Conservation (phyloP, 2,888 invertebrate species). For the Heliconius charithonia region DNA sequence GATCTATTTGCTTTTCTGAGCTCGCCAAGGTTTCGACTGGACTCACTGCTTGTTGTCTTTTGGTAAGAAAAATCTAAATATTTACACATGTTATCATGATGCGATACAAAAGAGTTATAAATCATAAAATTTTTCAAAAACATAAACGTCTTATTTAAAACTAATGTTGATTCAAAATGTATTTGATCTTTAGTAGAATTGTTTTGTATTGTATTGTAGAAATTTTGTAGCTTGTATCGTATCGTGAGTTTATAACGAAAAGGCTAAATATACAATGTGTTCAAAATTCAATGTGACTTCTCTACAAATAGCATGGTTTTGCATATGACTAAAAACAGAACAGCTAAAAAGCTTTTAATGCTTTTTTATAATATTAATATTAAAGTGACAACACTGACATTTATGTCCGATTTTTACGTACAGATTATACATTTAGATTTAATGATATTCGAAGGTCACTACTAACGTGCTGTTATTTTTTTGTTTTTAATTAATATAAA, state of each 20-base stretch:
- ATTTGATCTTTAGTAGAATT: not conserved
- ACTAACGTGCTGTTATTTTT: not conserved
- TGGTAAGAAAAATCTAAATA: constrained; percentile 77
- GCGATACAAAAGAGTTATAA: constrained; percentile 3
- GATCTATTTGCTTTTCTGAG: constrained; percentile 91
- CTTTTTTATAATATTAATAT: constrained; percentile 1
- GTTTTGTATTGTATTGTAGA: no score
- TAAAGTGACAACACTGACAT: not conserved
- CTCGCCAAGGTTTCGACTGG: constrained; percentile 91
- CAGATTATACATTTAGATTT: not conserved
- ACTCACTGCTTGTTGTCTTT: constrained; percentile 91
- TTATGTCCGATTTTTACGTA: not conserved
- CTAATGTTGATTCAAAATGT: not conserved
- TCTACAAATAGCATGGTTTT: constrained; percentile 21
- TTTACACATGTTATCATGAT: constrained; percentile 7
- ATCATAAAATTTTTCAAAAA: not conserved
- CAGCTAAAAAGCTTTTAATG: not conserved
- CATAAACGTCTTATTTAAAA: not conserved
- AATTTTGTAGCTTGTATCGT: constrained; percentile 15
- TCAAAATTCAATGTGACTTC: constrained; percentile 40
- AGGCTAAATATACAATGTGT: constrained; percentile 48
- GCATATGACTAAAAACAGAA: not conserved
- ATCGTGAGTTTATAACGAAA: constrained; percentile 34
- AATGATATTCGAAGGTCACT: not conserved
- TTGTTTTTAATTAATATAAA: not conserved